Base-by-base conservation (phyloP, 2,888 invertebrate species). In the Beris morrisii region DNA sequence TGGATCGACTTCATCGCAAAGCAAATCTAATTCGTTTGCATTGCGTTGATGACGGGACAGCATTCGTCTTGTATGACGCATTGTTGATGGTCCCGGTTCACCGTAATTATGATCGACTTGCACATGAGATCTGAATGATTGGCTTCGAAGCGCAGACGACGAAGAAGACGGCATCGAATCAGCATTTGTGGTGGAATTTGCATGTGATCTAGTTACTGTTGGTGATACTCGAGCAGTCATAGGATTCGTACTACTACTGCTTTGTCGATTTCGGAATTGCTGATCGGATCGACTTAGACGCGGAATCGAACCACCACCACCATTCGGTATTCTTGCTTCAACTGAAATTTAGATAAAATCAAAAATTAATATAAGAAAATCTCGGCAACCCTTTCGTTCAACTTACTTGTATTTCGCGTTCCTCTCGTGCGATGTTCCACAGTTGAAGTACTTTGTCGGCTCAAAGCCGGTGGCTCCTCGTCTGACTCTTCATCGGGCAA, bases 31-130 rank as follows among this genome's bases (percentile, higher is more conserved):
- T 69, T 80, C 79, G 67, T 79, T 78, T 1, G 79, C 78, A 68
- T 79, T 80, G 1, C 79, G 75, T 67, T 80, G 79, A 73, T 81
- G 81, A 0, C 81, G 76, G 1, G 80, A 81, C 22, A 81, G 69
- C 11, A 77, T 75, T 12, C 78, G 77, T 3, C 80, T 75, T 6
- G 78, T 72, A n/a, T 75, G 74, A 9, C 79, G 75, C 56, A 71
- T 55, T 32, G 73, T 69, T 9, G 77, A 76, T 13, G 76, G 75
- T 4, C 78, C 77, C 9, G 77, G 75, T 63, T 75, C 78, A 15
- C 77, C 79, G 70, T 81, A 81, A 68, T 80, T 79, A 67, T 81
- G 81, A 73, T 81, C 81, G 13, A 71, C 71, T 70, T 73, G 71
- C 15, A 71, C 70, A 59, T 72, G 71, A 12, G 72, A 71, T 64